Evolutionary conservation across 1,140 invertebrate genomes (phyloP).

Genomic region (Thaumatotibia leucotreta): DNA sequence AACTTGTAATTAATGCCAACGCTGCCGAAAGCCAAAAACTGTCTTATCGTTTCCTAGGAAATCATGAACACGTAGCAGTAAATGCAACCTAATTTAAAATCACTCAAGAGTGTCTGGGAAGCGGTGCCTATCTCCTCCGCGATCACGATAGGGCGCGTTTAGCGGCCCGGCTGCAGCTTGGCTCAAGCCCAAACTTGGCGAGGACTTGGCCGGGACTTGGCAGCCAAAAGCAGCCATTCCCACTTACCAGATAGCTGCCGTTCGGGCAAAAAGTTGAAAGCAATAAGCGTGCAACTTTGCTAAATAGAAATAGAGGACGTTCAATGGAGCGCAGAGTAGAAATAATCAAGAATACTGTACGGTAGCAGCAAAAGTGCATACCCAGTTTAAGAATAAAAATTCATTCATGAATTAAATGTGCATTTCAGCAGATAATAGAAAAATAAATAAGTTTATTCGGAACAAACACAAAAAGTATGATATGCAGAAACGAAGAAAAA

Average conservation of each 20-base stretch:
- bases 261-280: constrained; percentile 29
- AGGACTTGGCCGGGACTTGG: constrained; percentile 22
- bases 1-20: neutral
- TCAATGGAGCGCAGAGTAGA: neutral
- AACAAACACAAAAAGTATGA: no score
- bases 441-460: no score
- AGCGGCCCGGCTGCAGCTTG: constrained; percentile 31
- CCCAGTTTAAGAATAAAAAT: no score
- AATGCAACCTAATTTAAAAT: constrained; percentile 40
- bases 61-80: constrained; percentile 24
- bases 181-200: constrained; percentile 34
- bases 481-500: no score
- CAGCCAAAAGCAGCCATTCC: constrained; percentile 34
- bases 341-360: neutral
- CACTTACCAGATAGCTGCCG: constrained; percentile 16
- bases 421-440: no score
- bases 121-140: constrained; percentile 27
- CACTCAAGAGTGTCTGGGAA: constrained; percentile 31
- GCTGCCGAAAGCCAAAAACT: neutral
- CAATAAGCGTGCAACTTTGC: neutral
- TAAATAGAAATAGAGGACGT: neutral
- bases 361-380: no score
- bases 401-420: no score
- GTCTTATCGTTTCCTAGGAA: constrained; percentile 9
- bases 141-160: constrained; percentile 47